Percentiles rank a stretch among this genome's conserved stretches.
These are phyloP conservation scores for Microctenopoma stevenorrisi DNA, from an alignment of 2,797 vertebrate species.

Conservation along the genomic window DNA sequence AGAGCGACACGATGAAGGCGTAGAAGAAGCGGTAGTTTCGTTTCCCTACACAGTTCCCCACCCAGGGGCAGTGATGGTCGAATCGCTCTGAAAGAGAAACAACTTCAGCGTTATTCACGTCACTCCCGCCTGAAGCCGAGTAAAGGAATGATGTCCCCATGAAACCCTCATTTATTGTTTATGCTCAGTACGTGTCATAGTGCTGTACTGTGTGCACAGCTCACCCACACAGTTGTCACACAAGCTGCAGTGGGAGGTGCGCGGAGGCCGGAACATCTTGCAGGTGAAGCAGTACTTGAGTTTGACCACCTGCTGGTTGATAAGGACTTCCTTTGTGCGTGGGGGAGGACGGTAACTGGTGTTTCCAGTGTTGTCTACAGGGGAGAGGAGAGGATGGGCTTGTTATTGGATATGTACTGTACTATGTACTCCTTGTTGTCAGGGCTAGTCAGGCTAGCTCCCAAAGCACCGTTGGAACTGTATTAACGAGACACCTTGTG, in stretches of 20 bases:
- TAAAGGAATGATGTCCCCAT: background rate
- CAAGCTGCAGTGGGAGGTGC: slow-evolving; percentile 96
- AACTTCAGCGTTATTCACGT: background rate
- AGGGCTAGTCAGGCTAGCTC: background rate
- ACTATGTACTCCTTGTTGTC: background rate
- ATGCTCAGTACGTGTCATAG: slow-evolving; percentile 44
- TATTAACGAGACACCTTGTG: too few relatives aligned
- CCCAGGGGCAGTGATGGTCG: slow-evolving; percentile 97
- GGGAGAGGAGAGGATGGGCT: background rate
- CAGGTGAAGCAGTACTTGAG: slow-evolving; percentile 98
- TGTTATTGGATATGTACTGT: too few relatives aligned
- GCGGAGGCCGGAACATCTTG: slow-evolving; percentile 95
- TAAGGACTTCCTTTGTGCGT: slow-evolving; percentile 91
- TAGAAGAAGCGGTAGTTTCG: slow-evolving; percentile 98
- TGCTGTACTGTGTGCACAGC: slow-evolving; percentile 44
- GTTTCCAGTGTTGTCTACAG: slow-evolving; percentile 86
- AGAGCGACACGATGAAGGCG: slow-evolving; percentile 94
- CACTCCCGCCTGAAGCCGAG: background rate
- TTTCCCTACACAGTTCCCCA: slow-evolving; percentile 96
- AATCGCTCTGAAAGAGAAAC: slow-evolving; percentile 87
- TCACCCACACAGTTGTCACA: slow-evolving; percentile 98
- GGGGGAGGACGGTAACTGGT: slow-evolving; percentile 90
- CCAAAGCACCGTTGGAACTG: background rate
- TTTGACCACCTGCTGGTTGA: slow-evolving; percentile 94
- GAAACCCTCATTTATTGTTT: slow-evolving; percentile 44